phyloP scores from a whole-genome alignment of 2,113 vertebrate species.

The Ornithorhynchus anatinus region DNA sequence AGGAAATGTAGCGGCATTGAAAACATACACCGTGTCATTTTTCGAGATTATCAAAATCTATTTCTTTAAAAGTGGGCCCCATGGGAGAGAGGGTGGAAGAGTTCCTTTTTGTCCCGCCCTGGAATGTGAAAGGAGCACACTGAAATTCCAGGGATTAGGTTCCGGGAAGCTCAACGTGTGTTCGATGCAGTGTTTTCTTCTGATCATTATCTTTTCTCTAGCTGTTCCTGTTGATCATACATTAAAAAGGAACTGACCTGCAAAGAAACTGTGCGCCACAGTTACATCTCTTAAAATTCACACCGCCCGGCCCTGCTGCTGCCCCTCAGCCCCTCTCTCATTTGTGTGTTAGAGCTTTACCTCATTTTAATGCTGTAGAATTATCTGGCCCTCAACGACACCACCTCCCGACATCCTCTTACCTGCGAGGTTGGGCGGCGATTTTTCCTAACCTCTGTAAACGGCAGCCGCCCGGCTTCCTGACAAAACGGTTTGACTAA shows the following conservation, averaged over 20 bases:
- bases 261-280: background rate
- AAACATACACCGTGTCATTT: constrained; percentile 11
- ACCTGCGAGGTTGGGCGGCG: background rate
- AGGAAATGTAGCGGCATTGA: constrained; percentile 19
- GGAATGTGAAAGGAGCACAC: background rate
- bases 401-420: background rate
- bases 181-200: background rate
- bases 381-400: background rate
- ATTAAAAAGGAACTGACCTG: background rate
- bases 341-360: rapidly evolving
- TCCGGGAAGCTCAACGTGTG: background rate
- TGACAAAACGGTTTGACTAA: background rate
- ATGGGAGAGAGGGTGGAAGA: background rate
- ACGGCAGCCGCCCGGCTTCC: background rate
- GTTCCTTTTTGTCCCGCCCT: background rate
- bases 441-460: background rate
- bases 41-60: constrained; percentile 13
- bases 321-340: background rate
- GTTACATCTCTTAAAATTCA: background rate
- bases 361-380: too few relatives aligned
- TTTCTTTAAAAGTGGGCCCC: constrained; percentile 9
- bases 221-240: background rate
- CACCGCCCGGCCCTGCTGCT: background rate
- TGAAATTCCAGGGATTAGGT: background rate
- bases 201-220: background rate